A percentile compares a stretch with the other conserved stretches of the same genome.
Evolutionary conservation across 1,140 invertebrate genomes (phyloP).

Genomic region (Eurosta solidaginis): DNA sequence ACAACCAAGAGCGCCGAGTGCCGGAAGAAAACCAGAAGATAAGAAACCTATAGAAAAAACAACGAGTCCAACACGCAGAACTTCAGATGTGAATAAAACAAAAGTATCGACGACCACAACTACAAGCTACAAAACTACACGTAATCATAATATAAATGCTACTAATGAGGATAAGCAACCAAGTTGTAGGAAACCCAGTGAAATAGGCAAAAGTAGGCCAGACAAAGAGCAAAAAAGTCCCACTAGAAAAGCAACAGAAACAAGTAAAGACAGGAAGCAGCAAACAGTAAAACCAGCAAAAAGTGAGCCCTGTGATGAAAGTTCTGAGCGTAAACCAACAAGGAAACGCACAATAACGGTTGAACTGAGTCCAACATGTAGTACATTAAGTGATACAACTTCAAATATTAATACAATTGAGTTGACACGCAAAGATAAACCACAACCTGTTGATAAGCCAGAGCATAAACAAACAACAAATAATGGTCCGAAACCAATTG

Average conservation of each 20-base stretch:
- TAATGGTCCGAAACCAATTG: background rate
- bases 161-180: no score
- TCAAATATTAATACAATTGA: background rate
- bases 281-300: no score
- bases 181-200: background rate
- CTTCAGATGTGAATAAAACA: no score
- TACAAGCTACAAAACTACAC: no score
- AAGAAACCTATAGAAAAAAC: no score
- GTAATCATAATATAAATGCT: no score
- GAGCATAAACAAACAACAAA: background rate
- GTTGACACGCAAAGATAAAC: background rate
- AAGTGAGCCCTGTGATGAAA: no score
- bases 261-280: no score
- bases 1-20: background rate
- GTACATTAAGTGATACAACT: background rate
- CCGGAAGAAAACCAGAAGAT: background rate
- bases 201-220: background rate
- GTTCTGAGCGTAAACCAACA: background rate
- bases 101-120: no score
- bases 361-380: background rate
- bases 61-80: no score
- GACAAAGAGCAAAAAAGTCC: background rate
- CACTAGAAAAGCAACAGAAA: background rate
- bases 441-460: background rate
- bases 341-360: no score